Conservation (phyloP, 2,797 vertebrate genomes). For the Gymnothorax reevesii region DNA sequence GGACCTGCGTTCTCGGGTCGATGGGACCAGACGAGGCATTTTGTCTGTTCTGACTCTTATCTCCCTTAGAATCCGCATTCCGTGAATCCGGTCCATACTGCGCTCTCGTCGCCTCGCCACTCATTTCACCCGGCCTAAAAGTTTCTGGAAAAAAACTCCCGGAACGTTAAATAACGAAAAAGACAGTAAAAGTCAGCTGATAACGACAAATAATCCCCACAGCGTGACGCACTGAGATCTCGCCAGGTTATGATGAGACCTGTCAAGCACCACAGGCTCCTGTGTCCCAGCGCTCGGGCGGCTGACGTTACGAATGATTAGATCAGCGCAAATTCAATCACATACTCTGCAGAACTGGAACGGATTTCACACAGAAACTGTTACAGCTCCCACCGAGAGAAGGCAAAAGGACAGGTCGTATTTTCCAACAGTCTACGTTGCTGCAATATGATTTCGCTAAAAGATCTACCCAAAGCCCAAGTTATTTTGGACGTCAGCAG, state of each 20-base stretch:
- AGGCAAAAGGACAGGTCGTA: neutral
- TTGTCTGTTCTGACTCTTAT: slow-evolving; percentile 44
- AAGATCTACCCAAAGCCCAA: neutral
- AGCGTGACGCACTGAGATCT: neutral
- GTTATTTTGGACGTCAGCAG: neutral
- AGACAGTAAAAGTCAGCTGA: neutral
- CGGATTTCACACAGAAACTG: slow-evolving; percentile 19
- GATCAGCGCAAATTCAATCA: neutral
- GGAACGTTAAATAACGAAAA: neutral
- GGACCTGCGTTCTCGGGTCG: slow-evolving; percentile 26
- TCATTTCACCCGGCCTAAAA: slow-evolving; percentile 56
- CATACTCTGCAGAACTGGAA: neutral
- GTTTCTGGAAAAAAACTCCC: slow-evolving; percentile 30
- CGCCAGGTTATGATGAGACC: slow-evolving; percentile 2
- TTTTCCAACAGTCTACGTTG: neutral
- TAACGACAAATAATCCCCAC: neutral
- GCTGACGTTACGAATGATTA: neutral
- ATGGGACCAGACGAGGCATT: slow-evolving; percentile 18
- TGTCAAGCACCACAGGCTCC: neutral
- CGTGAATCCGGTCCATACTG: slow-evolving; percentile 22
- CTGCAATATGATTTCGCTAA: neutral
- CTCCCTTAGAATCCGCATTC: slow-evolving; percentile 48
- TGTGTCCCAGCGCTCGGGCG: neutral
- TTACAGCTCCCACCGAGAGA: neutral
- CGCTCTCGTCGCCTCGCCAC: slow-evolving; percentile 36